These are phyloP conservation scores for Stenopsyche tienmushanensis DNA, from an alignment of 1,140 invertebrate genomes.

Conservation along the genomic window DNA sequence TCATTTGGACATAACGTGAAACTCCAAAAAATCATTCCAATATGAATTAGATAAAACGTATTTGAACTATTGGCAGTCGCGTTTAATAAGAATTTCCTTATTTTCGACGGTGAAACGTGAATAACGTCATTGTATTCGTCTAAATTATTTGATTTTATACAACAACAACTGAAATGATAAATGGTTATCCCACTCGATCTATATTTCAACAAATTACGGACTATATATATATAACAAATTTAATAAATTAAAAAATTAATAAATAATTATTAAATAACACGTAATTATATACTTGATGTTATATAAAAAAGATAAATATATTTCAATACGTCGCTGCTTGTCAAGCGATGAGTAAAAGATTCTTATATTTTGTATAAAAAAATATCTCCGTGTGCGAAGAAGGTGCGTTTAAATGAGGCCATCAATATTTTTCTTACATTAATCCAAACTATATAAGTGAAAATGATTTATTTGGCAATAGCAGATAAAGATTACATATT, in stretches of 20 bases:
- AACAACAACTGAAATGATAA: not conserved
- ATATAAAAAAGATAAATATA: not conserved
- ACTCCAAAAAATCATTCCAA: not conserved
- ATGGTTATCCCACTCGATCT: not conserved
- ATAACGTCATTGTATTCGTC: not conserved
- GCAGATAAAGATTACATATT: no score
- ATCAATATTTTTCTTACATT: not conserved
- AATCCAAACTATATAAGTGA: not conserved
- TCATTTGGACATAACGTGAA: constrained; percentile 2
- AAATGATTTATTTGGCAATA: not conserved
- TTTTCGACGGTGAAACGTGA: not conserved
- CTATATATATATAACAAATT: constrained; percentile 2
- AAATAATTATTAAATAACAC: not conserved
- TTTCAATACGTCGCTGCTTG: not conserved
- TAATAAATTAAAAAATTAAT: not conserved
- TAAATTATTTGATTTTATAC: not conserved
- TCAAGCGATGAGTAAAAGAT: not conserved
- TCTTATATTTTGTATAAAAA: not conserved
- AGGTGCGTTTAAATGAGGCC: not conserved
- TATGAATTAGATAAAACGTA: constrained; percentile 1
- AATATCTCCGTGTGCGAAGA: not conserved
- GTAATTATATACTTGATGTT: not conserved
- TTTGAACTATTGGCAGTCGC: not conserved
- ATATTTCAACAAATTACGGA: not conserved
- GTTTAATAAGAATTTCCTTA: not conserved